phyloP scores from a whole-genome alignment of 2,113 vertebrate genomes.

The Melanerpes aurifrons region DNA sequence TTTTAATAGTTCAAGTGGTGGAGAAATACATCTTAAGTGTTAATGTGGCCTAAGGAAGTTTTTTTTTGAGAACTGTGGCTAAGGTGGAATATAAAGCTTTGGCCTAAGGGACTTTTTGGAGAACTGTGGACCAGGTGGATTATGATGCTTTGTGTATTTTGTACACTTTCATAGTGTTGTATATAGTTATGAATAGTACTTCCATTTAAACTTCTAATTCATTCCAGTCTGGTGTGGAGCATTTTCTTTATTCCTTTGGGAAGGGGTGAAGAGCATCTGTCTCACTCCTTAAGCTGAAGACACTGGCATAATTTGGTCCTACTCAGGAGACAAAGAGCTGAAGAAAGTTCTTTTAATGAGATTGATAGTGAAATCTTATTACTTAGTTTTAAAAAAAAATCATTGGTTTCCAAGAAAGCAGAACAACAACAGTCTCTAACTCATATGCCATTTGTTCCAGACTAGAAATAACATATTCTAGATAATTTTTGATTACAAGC shows the following conservation, averaged over 20 bases:
- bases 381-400: neutral
- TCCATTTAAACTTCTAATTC: too few species aligned
- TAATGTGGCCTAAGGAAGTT: neutral
- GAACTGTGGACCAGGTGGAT: too few species aligned
- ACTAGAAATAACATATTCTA: neutral
- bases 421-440: neutral
- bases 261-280: too few species aligned
- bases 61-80: too few species aligned
- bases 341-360: neutral
- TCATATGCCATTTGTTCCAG: neutral
- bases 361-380: neutral
- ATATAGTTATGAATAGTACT: too few species aligned
- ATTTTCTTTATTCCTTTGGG: too few species aligned
- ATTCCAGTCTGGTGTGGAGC: too few species aligned
- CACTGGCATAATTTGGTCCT: neutral
- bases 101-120: too few species aligned
- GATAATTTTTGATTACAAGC: neutral
- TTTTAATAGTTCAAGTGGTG: neutral
- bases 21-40: neutral
- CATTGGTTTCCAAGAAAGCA: neutral
- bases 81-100: too few species aligned
- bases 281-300: too few species aligned
- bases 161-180: too few species aligned
- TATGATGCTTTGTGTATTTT: too few species aligned
- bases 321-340: neutral